Evolutionary conservation across 2,113 vertebrate genomes (phyloP), one percentile per base, ranked within the genome.

Genomic region (Pangasianodon gigas): DNA sequence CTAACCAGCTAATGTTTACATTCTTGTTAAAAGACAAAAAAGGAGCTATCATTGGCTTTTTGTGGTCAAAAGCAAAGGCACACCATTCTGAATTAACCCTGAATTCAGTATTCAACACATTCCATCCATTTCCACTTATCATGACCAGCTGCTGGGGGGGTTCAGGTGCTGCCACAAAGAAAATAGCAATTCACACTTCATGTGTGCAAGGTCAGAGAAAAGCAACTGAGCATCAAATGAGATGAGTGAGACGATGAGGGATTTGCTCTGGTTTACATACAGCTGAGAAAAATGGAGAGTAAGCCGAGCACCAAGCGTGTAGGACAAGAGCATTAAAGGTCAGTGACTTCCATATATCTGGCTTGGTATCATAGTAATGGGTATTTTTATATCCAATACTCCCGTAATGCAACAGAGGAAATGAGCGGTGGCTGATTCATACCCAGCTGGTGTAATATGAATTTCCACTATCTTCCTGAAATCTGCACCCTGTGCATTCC

Each of bases 211-310:
- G 62, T 89, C 62, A 86, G 51, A 62, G 89, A 90, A 88, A 91
- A 56, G 54, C 1, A 51, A 88, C 84, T 88, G 77, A 89, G 91
- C 90, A 90, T 91, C 51, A 92, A 91, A 93, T 92, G 80, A 92
- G 86, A 87, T 10, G 48, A 77, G 81, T 16, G 69, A 83, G 89
- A 86, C 24, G 46, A 90, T 81, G 52, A 79, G 86, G 91, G 87
- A 74, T 56, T 32, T 21, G 62, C 44, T 74, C 14, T 81, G 41
- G 60, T 84, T 89, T 84, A 86, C 37, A 19, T 37, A 51, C 9
- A 87, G 82, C 75, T 29, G 41, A 62, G 75, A 71, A 85, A 18
- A 71, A 90, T 5, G 69, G 41, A 51, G 83, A 65, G 67, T 86
- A 92, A 86, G 91, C 90, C 88, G 93, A 46, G 82, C 74, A 83